These are phyloP conservation scores for Diorhabda carinulata DNA, from an alignment of 1,140 invertebrate genomes.

Conservation along the genomic window DNA sequence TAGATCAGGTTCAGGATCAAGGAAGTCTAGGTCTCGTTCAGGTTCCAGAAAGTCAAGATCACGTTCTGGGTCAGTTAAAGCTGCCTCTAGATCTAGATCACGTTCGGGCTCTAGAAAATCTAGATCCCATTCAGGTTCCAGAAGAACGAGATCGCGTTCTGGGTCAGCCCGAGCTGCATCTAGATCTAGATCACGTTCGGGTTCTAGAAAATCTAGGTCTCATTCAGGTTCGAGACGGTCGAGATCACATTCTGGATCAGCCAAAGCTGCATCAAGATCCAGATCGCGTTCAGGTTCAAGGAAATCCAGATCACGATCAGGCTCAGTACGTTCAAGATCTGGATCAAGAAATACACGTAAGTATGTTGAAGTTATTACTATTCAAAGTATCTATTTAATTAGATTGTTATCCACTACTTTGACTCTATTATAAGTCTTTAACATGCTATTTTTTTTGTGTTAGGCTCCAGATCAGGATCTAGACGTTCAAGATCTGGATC, in stretches of 20 bases:
- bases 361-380: too few relatives aligned
- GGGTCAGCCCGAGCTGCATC: constrained; percentile 36
- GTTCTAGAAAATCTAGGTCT: not conserved
- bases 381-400: too few relatives aligned
- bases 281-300: constrained; percentile 13
- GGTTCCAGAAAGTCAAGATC: constrained; percentile 30
- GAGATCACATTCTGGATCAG: constrained; percentile 35
- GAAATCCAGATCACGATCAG: constrained; percentile 46
- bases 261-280: constrained; percentile 43
- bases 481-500: constrained; percentile 48
- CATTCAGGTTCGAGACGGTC: constrained; percentile 9
- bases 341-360: not conserved
- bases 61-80: constrained; percentile 42
- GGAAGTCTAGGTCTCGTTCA: too few relatives aligned
- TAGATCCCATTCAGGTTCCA: constrained; percentile 43
- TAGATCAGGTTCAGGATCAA: too few relatives aligned
- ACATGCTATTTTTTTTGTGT: constrained; percentile 34
- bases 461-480: constrained; percentile 38
- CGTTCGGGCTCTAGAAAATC: constrained; percentile 40
- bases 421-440: constrained; percentile 33
- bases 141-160: constrained; percentile 38
- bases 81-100: constrained; percentile 44
- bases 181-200: constrained; percentile 29
- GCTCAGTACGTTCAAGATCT: constrained; percentile 44
- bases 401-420: too few relatives aligned